phyloP scores from a whole-genome alignment of 2,113 vertebrate species.

The Origma solitaria region DNA sequence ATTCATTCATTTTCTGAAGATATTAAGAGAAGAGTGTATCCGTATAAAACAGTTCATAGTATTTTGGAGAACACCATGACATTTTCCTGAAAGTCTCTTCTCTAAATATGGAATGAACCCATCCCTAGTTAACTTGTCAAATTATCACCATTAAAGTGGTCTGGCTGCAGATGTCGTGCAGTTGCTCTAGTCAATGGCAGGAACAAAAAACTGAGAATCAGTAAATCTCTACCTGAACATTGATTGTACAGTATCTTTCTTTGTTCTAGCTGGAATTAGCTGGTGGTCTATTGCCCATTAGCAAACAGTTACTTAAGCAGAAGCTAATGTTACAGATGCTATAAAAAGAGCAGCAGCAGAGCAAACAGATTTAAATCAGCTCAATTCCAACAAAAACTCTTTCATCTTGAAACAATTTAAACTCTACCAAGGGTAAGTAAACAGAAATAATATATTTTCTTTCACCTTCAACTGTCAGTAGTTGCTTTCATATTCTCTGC shows the following conservation, averaged over 20 bases:
- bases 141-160: not conserved
- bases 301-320: conserved; percentile 10
- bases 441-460: conserved; percentile 18
- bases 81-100: not conserved
- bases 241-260: conserved; percentile 12
- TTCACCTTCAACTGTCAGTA: not conserved
- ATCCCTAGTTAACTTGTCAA: not conserved
- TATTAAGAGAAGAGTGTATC: not conserved
- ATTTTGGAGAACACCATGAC: not conserved
- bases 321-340: conserved; percentile 12
- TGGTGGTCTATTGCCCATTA: conserved; percentile 11
- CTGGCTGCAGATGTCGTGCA: not conserved
- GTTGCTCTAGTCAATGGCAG: not conserved
- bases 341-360: conserved; percentile 12
- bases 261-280: conserved; percentile 4
- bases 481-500: not conserved
- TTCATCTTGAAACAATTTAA: conserved; percentile 41
- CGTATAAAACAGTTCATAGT: not conserved
- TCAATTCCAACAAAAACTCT: conserved; percentile 2
- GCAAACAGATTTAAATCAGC: conserved; percentile 35
- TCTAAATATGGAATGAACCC: not conserved
- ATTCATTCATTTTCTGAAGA: not conserved
- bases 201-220: not conserved
- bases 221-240: not conserved
- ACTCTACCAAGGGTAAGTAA: conserved; percentile 20